Percentiles rank a stretch among this genome's conserved stretches.
phyloP scores from a whole-genome alignment of 2,888 invertebrate species.

The Schrankia costaestrigalis region DNA sequence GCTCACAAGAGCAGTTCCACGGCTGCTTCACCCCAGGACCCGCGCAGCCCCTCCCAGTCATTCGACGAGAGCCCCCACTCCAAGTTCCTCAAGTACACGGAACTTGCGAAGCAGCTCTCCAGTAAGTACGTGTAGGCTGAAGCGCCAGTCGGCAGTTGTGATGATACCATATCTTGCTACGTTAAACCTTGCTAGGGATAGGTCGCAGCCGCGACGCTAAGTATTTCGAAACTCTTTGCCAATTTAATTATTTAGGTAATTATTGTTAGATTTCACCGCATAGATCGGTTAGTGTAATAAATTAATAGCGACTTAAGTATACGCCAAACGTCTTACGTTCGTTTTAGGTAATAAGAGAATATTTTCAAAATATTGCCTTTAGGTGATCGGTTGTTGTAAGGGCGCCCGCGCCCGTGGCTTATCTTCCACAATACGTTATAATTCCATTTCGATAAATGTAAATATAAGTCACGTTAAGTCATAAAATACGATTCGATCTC shows the following conservation, averaged over 20 bases:
- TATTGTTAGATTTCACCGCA: conserved; percentile 77
- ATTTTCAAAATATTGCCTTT: conserved; percentile 80
- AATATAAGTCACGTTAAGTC: conserved; percentile 78
- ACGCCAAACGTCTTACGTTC: conserved; percentile 81
- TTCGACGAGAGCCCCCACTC: conserved; percentile 97
- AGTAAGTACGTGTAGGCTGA: conserved; percentile 94
- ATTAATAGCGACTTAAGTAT: conserved; percentile 79
- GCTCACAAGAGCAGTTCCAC: conserved; percentile 66
- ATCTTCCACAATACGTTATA: conserved; percentile 74
- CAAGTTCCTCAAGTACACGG: conserved; percentile 98
- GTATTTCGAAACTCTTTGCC: conserved; percentile 81
- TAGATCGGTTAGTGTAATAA: conserved; percentile 78
- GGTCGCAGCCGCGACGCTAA: conserved; percentile 76
- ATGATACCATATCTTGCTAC: conserved; percentile 90
- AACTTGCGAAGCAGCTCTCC: conserved; percentile 98
- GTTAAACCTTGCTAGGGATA: conserved; percentile 75
- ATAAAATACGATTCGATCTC: conserved; percentile 78
- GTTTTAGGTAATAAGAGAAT: conserved; percentile 71
- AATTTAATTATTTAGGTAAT: conserved; percentile 80
- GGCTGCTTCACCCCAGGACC: conserved; percentile 77
- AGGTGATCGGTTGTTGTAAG: conserved; percentile 61
- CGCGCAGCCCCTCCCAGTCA: conserved; percentile 81
- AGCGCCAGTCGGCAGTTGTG: conserved; percentile 78
- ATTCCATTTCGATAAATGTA: conserved; percentile 80
- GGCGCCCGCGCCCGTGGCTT: conserved; percentile 49